These are phyloP conservation scores for Dasysyrphus tricinctus DNA, from an alignment of 2,888 invertebrate genomes.

Conservation along the genomic window DNA sequence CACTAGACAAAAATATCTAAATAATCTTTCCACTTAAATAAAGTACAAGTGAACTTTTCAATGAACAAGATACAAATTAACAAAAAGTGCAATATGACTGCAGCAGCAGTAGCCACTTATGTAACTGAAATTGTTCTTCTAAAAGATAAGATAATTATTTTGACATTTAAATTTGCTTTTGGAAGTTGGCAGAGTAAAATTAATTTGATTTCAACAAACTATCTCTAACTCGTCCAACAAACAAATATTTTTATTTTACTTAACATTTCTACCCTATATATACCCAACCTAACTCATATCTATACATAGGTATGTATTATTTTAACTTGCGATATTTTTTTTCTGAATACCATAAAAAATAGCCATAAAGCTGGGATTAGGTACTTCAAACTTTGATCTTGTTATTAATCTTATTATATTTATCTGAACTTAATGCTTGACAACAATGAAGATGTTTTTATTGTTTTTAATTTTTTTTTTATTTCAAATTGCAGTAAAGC, in stretches of 20 bases:
- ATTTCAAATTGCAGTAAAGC: neutral
- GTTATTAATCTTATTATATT: neutral
- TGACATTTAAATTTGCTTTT: slow-evolving; percentile 60
- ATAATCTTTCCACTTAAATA: neutral
- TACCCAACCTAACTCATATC: neutral
- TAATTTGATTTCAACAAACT: slow-evolving; percentile 26
- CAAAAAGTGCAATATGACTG: slow-evolving; percentile 1
- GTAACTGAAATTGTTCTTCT: slow-evolving; percentile 38
- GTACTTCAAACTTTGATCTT: neutral
- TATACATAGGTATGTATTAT: neutral
- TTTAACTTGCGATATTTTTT: no score
- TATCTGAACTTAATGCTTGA: neutral
- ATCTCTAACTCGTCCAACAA: slow-evolving; percentile 55
- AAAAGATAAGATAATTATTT: slow-evolving; percentile 54
- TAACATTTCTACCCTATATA: neutral
- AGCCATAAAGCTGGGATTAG: neutral
- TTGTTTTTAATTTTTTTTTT: no score
- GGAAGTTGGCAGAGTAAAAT: slow-evolving; percentile 1
- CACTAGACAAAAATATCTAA: neutral
- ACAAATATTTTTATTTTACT: neutral
- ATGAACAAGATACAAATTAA: neutral
- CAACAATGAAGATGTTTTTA: neutral
- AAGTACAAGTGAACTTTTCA: neutral
- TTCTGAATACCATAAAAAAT: neutral
- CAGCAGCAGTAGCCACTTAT: neutral